Evolutionary conservation across 2,888 invertebrate species (phyloP), one percentile per base, ranked within the genome.

Genomic region (Rhimphoctona megacephalus): DNA sequence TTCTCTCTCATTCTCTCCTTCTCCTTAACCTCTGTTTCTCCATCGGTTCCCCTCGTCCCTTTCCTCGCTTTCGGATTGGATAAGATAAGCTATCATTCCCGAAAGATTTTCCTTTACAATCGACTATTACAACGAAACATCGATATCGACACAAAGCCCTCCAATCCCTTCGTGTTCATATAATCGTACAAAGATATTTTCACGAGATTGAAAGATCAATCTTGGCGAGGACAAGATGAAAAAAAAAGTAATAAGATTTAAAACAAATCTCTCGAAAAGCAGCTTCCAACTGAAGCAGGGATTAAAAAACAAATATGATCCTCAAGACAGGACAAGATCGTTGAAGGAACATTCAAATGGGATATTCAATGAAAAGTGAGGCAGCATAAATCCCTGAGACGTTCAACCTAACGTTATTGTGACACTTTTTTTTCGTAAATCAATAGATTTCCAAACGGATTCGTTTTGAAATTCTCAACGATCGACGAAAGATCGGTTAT

Each of bases 41-140:
- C 46, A 25, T 30, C 69, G 30, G 49, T 57, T 57, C 3, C n/a
- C 52, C 9, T 33, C 52, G 39, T 39, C 17, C 6, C 49, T 52
- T 46, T 54, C 39, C 66, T 33, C 33, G 43, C 36, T 4, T 46
- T 66, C 57, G 52, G 30, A 30, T 57, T 66, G n/a, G 79, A 83
- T 83, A 80, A 85, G 85, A 87, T 87, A 85, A 85, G 77, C 83
- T 76, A 72, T 72, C 80, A 67, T 43, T 66, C 67, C 77, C 69
- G 52, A 54, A 79, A 80, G 33, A 43, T 64, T 85, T 72, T 70
- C 30, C 64, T 78, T 54, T 17, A 81, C 66, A 39, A 67, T 78
- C 81, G 67, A 19, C 52, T 33, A 70, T 54, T 70, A 82, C 73
- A 66, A 79, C 76, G 76, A 52, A 39, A 72, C 64, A 52, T 73